Evolutionary conservation across 92 coral and sea anemone genomes (phyloP).

Genomic region (Parazoanthus atlanticus): DNA sequence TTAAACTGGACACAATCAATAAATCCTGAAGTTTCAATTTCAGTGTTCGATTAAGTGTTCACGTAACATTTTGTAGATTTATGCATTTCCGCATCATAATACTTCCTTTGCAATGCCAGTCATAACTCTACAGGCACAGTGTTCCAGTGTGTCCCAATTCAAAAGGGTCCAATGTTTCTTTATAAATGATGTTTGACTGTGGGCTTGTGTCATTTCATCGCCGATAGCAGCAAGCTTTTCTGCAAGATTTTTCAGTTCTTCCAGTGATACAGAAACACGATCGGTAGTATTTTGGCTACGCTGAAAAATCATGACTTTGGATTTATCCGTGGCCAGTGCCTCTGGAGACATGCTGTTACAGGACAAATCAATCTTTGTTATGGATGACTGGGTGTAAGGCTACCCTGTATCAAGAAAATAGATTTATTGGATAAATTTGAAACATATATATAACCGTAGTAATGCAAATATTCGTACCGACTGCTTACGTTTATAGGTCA

Average conservation of each 20-base stretch:
- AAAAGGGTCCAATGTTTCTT: neutral
- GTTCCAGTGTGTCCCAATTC: neutral
- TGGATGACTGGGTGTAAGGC: no score
- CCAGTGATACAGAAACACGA: neutral
- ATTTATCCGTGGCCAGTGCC: neutral
- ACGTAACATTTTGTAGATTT: no score
- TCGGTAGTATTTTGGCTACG: neutral
- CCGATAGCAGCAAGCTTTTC: constrained; percentile 10
- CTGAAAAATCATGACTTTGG: neutral
- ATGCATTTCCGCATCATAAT: no score
- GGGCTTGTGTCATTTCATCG: constrained; percentile 11
- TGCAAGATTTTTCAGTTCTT: neutral
- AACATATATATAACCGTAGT: no score
- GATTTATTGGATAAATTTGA: no score
- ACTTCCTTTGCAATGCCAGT: neutral
- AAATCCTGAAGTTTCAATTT: no score
- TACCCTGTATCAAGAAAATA: neutral
- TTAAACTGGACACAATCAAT: no score
- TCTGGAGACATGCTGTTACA: neutral
- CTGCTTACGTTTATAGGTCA: no score
- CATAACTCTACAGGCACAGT: neutral
- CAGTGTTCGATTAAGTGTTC: no score
- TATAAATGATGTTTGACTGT: neutral
- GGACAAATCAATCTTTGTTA: neutral
- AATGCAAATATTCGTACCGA: no score